Percentiles rank a stretch among this genome's conserved stretches.
Conservation (phyloP, 2,888 invertebrate species). For the Acanthopleura granulata region DNA sequence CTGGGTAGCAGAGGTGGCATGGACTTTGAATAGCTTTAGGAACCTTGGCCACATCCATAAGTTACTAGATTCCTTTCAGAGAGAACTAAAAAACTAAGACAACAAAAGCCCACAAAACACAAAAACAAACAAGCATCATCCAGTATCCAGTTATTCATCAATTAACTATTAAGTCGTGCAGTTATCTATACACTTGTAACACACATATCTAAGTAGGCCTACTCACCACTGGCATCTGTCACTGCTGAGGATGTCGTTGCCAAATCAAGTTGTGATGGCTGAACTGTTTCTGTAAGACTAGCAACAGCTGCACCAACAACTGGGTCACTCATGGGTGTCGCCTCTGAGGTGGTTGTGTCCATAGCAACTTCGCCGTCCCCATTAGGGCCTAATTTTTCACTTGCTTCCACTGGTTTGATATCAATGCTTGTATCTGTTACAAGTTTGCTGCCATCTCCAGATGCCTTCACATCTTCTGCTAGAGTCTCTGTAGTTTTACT, state of each 20-base stretch:
- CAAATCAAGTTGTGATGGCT: neutral
- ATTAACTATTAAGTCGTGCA: no score
- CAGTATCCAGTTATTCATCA: no score
- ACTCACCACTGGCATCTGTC: slow-evolving; percentile 24
- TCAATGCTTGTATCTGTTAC: neutral
- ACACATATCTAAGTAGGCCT: no score
- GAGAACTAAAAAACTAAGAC: no score
- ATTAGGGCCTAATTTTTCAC: neutral
- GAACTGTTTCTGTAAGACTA: slow-evolving; percentile 14
- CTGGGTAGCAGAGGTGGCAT: no score
- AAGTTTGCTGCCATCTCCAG: neutral
- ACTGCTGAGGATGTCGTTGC: slow-evolving; percentile 24
- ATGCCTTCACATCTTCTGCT: neutral
- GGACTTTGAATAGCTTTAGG: no score
- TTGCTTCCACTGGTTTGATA: neutral
- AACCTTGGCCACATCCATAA: no score
- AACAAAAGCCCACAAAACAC: neutral
- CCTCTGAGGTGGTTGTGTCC: slow-evolving; percentile 5
- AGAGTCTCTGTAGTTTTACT: neutral
- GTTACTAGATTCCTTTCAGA: no score
- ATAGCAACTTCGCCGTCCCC: neutral
- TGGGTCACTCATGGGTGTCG: slow-evolving; percentile 14
- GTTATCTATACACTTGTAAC: slow-evolving; percentile 4
- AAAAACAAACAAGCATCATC: no score
- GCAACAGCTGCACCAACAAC: slow-evolving; percentile 21